phyloP scores from a whole-genome alignment of 1,140 invertebrate species.

The Drosophila mojavensis region DNA sequence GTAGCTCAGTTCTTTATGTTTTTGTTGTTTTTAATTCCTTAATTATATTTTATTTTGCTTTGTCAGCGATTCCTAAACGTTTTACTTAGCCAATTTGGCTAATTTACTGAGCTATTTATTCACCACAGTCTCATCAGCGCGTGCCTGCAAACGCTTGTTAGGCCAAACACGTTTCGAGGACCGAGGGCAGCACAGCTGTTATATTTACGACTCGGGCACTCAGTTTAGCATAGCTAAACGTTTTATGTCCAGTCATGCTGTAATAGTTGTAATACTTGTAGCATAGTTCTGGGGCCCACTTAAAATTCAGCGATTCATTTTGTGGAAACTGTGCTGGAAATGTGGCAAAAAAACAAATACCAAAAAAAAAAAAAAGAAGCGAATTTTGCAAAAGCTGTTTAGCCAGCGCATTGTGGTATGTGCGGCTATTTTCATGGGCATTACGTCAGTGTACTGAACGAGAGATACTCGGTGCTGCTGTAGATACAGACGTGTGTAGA shows the following conservation, averaged over 20 bases:
- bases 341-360: conserved; percentile 26
- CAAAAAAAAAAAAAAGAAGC: conserved; percentile 14
- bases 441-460: conserved; percentile 63
- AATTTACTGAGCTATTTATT: neutral
- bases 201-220: conserved; percentile 18
- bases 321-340: conserved; percentile 8
- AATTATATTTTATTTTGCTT: too few species aligned
- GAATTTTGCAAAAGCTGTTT: conserved; percentile 54
- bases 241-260: conserved; percentile 23
- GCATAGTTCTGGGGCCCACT: conserved; percentile 43
- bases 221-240: conserved; percentile 16
- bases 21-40: too few species aligned
- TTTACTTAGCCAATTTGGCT: neutral
- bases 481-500: conserved; percentile 44
- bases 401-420: conserved; percentile 37
- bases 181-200: conserved; percentile 20
- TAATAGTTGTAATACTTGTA: neutral
- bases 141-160: conserved; percentile 1
- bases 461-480: neutral
- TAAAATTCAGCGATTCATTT: conserved; percentile 29
- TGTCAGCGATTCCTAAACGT: neutral
- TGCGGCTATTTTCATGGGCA: conserved; percentile 66
- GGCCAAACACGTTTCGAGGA: conserved; percentile 23
- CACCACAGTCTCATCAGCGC: neutral
- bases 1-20: too few species aligned